A percentile compares a stretch with the other conserved stretches of the same genome.
These are phyloP conservation scores for Fragum fragum DNA, from an alignment of 2,888 invertebrate species.

Conservation along the genomic window DNA sequence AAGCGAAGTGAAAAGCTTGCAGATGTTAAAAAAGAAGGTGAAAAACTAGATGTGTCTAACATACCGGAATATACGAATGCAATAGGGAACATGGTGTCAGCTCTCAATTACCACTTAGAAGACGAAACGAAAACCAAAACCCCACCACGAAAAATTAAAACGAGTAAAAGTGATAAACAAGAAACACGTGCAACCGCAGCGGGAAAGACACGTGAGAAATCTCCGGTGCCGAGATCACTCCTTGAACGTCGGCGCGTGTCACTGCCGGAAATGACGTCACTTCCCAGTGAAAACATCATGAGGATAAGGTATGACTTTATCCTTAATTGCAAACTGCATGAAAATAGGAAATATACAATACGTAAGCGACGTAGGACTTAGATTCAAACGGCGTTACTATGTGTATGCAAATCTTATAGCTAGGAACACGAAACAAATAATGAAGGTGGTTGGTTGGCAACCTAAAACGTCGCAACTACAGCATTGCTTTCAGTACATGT, in stretches of 20 bases:
- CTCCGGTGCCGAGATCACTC: constrained; percentile 14
- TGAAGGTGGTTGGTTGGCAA: no score
- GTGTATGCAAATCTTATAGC: no score
- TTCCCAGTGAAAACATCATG: constrained; percentile 48
- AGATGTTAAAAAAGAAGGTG: not conserved
- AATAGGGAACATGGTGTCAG: constrained; percentile 22
- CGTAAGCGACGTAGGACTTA: no score
- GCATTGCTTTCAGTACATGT: no score
- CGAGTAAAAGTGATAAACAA: not conserved
- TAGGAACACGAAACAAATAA: no score
- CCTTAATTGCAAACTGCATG: no score
- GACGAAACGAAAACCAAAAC: constrained; percentile 28
- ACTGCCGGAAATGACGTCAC: constrained; percentile 58
- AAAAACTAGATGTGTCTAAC: not conserved
- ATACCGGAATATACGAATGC: constrained; percentile 14
- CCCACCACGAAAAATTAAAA: not conserved
- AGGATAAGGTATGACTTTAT: constrained; percentile 41
- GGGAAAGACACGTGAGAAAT: not conserved
- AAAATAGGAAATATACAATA: no score
- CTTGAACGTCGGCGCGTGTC: constrained; percentile 59
- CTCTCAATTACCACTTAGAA: constrained; percentile 23
- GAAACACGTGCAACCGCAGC: not conserved
- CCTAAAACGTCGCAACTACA: no score
- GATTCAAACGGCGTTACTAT: no score
- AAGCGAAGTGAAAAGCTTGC: not conserved